Evolutionary conservation across 2,888 invertebrate species (phyloP), one percentile per base, ranked within the genome.

Genomic region (Scaptomyza polygonia): DNA sequence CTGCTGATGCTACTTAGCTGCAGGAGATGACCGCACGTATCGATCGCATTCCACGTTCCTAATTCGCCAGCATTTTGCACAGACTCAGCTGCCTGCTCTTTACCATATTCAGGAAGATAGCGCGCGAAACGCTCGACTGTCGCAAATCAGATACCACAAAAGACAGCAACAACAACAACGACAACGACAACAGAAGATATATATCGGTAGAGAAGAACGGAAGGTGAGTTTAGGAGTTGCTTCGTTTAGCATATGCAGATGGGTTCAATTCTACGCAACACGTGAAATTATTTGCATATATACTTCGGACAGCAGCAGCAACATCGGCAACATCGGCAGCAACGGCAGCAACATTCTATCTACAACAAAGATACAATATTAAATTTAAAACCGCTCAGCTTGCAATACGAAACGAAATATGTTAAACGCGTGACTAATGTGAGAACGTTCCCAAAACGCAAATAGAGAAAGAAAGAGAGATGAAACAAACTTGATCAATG

Each of bases 341-440:
- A n/a, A 8, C n/a, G n/a, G 11, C 25, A 16, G 29, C 42, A 53
- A 25, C 61, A 18, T 54, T 54, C 32, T 68, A 72, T 49, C 73
- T 77, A 63, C 72, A 67, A n/a, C n/a, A n/a, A n/a, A 83, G 86
- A 86, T 88, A 86, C 77, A 73, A 77, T 83, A 83, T 83, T 80
- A 83, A 83, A 88, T 77, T 79, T 71, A 86, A 86, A 69, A 86
- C 76, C 83, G 70, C 79, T 58, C 79, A 54, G 66, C 64, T 39
- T 4, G 39, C 39, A 39, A 39, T 70, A 64, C 80, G 88, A 79
- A 81, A 82, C 82, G 82, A 82, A 82, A 82, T 82, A 85, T 85
- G 88, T 87, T 86, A 87, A 88, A 77, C 82, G 88, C 88, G 88
- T 85, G 85, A 88, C 88, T 85, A 85, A 85, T 88, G 85, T 85